phyloP scores from a whole-genome alignment of 2,888 invertebrate genomes.

The Phyto melanocephala region DNA sequence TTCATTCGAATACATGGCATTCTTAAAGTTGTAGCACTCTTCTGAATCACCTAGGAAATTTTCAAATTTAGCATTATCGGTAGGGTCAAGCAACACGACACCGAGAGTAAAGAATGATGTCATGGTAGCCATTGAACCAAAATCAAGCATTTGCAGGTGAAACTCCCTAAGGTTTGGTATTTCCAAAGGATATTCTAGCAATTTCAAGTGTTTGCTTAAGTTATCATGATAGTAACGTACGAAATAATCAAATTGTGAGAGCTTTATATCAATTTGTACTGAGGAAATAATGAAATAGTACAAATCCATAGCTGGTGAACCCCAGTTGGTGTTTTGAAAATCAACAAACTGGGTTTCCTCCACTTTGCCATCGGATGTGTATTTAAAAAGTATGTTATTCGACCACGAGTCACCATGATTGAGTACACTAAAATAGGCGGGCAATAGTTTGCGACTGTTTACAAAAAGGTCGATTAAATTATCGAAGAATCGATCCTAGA shows the following conservation, averaged over 20 bases:
- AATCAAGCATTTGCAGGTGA: constrained; percentile 69
- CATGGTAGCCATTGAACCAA: constrained; percentile 68
- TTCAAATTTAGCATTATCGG: constrained; percentile 71
- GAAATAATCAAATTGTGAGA: constrained; percentile 73
- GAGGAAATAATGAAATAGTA: constrained; percentile 74
- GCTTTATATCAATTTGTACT: constrained; percentile 71
- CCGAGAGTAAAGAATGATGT: constrained; percentile 66
- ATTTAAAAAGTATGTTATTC: constrained; percentile 73
- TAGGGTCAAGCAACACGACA: constrained; percentile 72
- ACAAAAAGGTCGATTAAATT: constrained; percentile 52
- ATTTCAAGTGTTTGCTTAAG: constrained; percentile 69
- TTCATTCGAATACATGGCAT: constrained; percentile 68
- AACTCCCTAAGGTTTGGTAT: constrained; percentile 71
- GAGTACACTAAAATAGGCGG: constrained; percentile 70
- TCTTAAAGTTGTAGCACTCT: constrained; percentile 68
- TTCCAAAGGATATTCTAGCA: constrained; percentile 70
- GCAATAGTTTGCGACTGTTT: constrained; percentile 30
- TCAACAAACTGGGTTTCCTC: constrained; percentile 73
- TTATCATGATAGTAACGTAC: constrained; percentile 73
- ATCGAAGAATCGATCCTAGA: constrained; percentile 66
- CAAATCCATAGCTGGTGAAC: constrained; percentile 72
- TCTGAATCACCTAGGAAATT: constrained; percentile 67
- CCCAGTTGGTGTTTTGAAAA: constrained; percentile 72
- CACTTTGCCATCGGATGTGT: constrained; percentile 67
- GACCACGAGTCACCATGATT: constrained; percentile 72